Conservation (phyloP, 2,888 invertebrate species). For the Drosophila melanocephala region DNA sequence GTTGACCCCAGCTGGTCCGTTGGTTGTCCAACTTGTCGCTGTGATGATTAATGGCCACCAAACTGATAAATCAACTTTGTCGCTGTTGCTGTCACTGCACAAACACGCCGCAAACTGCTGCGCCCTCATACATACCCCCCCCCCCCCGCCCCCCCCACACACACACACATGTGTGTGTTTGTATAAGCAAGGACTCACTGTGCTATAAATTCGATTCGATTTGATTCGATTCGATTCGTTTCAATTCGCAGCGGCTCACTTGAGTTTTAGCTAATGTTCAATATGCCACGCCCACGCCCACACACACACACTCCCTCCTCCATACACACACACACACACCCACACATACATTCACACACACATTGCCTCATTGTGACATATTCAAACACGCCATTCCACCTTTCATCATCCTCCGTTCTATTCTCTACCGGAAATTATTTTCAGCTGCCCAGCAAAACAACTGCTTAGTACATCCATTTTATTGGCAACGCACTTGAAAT, state of each 20-base stretch:
- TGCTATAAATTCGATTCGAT: slow-evolving; percentile 59
- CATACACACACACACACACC: slow-evolving; percentile 4
- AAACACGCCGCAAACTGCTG: slow-evolving; percentile 77
- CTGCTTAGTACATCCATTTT: neutral
- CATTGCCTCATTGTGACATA: slow-evolving; percentile 53
- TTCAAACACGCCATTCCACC: slow-evolving; percentile 65
- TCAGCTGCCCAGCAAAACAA: slow-evolving; percentile 49
- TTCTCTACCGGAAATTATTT: slow-evolving; percentile 75
- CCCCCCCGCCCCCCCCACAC: slow-evolving; percentile 4
- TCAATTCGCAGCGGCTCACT: slow-evolving; percentile 77
- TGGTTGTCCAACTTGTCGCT: slow-evolving; percentile 82
- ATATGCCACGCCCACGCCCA: slow-evolving; percentile 70
- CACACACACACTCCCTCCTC: neutral
- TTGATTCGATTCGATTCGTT: slow-evolving; percentile 56
- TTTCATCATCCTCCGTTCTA: slow-evolving; percentile 43
- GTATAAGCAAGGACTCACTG: slow-evolving; percentile 3
- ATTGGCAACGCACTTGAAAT: slow-evolving; percentile 35
- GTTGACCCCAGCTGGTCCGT: slow-evolving; percentile 80
- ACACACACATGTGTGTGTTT: slow-evolving; percentile 3
- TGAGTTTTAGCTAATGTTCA: slow-evolving; percentile 79
- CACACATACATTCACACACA: neutral
- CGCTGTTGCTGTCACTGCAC: slow-evolving; percentile 79
- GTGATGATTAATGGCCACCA: slow-evolving; percentile 82
- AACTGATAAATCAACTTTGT: slow-evolving; percentile 83
- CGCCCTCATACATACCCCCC: slow-evolving; percentile 43